Conservation (phyloP, 2,888 invertebrate genomes). For the Stenurella melanura region DNA sequence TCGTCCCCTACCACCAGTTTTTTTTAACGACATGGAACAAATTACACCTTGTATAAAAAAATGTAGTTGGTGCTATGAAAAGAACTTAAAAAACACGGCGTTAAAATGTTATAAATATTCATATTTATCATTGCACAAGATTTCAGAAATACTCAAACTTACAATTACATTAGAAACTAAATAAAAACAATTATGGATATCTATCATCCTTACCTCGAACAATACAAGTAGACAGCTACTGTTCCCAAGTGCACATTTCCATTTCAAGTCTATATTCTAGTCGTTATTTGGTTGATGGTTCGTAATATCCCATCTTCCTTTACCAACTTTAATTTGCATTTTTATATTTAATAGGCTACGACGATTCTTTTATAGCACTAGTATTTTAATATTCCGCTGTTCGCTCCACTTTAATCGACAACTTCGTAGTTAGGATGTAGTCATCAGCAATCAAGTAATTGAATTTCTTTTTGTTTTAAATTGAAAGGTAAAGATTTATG, state of each 20-base stretch:
- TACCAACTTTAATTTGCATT: slow-evolving; percentile 26
- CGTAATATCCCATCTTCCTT: slow-evolving; percentile 21
- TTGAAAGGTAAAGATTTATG: slow-evolving; percentile 15
- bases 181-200: neutral
- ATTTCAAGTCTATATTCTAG: slow-evolving; percentile 15
- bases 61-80: too few relatives aligned
- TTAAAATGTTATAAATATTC: too few relatives aligned
- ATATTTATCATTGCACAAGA: too few relatives aligned
- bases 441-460: slow-evolving; percentile 27
- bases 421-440: slow-evolving; percentile 20
- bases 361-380: slow-evolving; percentile 23
- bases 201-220: neutral
- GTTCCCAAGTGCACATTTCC: slow-evolving; percentile 1
- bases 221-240: neutral
- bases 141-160: too few relatives aligned
- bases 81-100: too few relatives aligned
- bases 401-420: slow-evolving; percentile 18
- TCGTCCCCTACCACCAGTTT: too few relatives aligned
- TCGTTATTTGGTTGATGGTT: slow-evolving; percentile 5
- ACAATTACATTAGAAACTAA: too few relatives aligned
- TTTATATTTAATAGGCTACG: slow-evolving; percentile 27
- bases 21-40: too few relatives aligned
- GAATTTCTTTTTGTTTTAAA: slow-evolving; percentile 26
- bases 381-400: slow-evolving; percentile 27
- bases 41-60: too few relatives aligned